Percentiles rank a stretch among this genome's conserved stretches.
Evolutionary conservation across 2,113 vertebrate species (phyloP).

Genomic region (Apistogramma diplotaenia): DNA sequence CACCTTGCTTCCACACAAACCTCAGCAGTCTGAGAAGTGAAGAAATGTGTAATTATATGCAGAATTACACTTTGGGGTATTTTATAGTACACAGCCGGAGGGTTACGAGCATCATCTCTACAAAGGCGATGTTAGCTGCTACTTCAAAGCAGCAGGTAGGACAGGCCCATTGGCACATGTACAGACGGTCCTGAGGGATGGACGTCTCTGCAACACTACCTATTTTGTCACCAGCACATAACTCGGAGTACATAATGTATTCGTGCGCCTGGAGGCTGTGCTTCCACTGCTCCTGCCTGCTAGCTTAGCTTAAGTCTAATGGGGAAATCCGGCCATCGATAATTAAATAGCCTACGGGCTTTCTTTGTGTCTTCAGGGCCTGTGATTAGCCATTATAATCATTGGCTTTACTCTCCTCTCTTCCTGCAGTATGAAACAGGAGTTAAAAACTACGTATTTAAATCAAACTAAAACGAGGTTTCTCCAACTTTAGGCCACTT

Average conservation of each 20-base stretch:
- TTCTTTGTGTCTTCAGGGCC: neutral
- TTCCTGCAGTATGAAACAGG: neutral
- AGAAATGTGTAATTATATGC: neutral
- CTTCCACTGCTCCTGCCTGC: neutral
- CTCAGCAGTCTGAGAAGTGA: neutral
- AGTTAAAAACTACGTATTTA: neutral
- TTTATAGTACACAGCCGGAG: neutral
- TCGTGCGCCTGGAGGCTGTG: neutral
- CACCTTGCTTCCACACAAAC: neutral
- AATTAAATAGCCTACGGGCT: neutral
- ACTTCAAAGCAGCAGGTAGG: neutral
- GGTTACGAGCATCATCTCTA: neutral
- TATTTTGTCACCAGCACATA: neutral
- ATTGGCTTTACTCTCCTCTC: neutral
- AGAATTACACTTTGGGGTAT: fast-evolving
- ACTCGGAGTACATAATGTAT: neutral
- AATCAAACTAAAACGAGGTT: neutral
- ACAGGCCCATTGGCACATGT: neutral
- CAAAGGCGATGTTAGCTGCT: neutral
- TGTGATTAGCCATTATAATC: neutral
- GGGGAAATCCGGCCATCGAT: neutral
- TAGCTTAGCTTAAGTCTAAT: neutral
- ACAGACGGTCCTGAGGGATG: neutral
- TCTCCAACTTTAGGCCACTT: neutral
- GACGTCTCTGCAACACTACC: neutral